Base-by-base conservation (phyloP, 23 tunicate species). In the Aplidium turbinatum region DNA sequence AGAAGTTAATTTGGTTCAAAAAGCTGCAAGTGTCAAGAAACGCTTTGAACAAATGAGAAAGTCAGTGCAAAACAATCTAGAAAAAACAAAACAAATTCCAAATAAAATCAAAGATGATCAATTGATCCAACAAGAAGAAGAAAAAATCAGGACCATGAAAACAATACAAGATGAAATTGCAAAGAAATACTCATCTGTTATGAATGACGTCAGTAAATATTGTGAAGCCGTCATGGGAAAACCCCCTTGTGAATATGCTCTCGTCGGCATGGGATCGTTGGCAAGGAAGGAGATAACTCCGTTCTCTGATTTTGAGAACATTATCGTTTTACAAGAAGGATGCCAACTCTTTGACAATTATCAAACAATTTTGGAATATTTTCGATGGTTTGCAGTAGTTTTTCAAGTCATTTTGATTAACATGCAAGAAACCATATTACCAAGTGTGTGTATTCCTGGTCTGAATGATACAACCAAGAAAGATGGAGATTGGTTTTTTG, bases 271-370 rank as follows among this genome's bases (percentile, higher is more conserved):
- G 69, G 87, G 87, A 33, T 82, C 87, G 22, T 35, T 82, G 51
- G 73, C 87, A 1, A 45, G 87, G 32, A 35, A 62, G 0, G 87
- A 82, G 73, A 63, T 82, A 1, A 73, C 87, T 0, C 73, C 65
- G 4, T 82, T 57, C 52, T 82, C 87, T 34, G 87, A 82, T 82
- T 82, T 82, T 73, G 87, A 82, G 51, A 36, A 63, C 31, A 60
- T 38, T 1, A 82, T 82, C 31, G 62, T 82, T 3, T 61, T 82
- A 27, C 66, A 82, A 5, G 77, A 63, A 19, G 68, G 42, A 7
- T 20, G 53, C 31, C 35, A 7, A 4, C 3, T 33, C 13, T 3
- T 55, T 38, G 33, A 58, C 38, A 24, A 62, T 18, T 31, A 78
- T 38, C 45, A 62, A 22, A 9, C 35, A 1, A n/a, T 26, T 0